phyloP scores from a whole-genome alignment of 2,113 vertebrate genomes.

The Acrocephalus kingi region DNA sequence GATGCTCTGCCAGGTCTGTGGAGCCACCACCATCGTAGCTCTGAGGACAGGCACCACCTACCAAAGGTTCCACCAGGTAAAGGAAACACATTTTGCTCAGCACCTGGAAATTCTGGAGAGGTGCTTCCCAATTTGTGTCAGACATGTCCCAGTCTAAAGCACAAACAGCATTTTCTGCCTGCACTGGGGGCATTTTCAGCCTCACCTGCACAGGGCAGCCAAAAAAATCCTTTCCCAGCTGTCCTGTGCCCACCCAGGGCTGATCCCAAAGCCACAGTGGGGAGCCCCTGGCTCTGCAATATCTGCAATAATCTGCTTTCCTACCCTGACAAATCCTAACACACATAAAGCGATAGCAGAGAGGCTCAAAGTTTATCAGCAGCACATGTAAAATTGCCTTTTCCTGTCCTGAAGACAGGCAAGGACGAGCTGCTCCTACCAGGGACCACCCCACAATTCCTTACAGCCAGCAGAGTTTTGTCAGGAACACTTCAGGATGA shows the following conservation, averaged over 20 bases:
- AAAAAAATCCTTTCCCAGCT: not conserved
- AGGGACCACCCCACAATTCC: not conserved
- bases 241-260: not conserved
- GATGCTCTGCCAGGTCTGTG: not conserved
- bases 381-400: not conserved
- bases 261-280: not conserved
- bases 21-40: not conserved
- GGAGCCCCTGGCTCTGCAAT: not conserved
- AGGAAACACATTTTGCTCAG: not conserved
- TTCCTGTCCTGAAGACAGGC: not conserved
- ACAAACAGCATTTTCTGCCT: not conserved
- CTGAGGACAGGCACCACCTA: not conserved
- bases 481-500: not conserved
- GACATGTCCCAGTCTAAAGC: not conserved
- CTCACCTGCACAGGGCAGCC: not conserved
- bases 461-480: not conserved
- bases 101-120: not conserved
- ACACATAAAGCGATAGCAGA: rapidly evolving
- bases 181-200: not conserved
- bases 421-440: not conserved
- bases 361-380: not conserved
- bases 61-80: not conserved
- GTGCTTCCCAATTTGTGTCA: not conserved
- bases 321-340: not conserved
- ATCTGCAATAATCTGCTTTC: not conserved